These are phyloP conservation scores for Hycleus cichorii DNA, from an alignment of 1,140 invertebrate genomes.

Conservation along the genomic window DNA sequence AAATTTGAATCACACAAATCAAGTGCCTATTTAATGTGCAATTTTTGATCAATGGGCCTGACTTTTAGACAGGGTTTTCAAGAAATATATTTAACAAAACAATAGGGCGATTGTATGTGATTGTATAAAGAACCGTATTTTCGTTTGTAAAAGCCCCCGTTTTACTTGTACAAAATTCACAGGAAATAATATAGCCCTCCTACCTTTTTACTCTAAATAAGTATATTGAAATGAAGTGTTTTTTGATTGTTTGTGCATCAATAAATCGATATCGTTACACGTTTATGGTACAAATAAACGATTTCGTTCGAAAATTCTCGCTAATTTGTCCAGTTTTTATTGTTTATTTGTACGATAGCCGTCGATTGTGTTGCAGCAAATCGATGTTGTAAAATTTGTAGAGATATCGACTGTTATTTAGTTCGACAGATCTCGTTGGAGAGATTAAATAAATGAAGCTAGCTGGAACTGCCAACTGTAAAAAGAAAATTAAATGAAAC, in stretches of 20 bases:
- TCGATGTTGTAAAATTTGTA: conserved; percentile 13
- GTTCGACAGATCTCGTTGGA: conserved; percentile 28
- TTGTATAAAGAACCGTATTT: too few species aligned
- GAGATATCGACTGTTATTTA: conserved; percentile 17
- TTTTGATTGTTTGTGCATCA: conserved; percentile 11
- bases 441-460: conserved; percentile 30
- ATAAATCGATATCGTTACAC: conserved; percentile 8
- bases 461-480: conserved; percentile 41
- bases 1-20: conserved; percentile 21
- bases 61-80: conserved; percentile 38
- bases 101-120: too few species aligned
- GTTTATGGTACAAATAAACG: neutral
- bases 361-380: conserved; percentile 2
- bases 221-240: neutral
- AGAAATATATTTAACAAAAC: conserved; percentile 19
- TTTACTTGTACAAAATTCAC: too few species aligned
- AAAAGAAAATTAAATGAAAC: conserved; percentile 33
- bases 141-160: too few species aligned
- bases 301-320: too few species aligned
- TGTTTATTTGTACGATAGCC: too few species aligned
- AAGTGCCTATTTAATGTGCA: conserved; percentile 40
- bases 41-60: conserved; percentile 37
- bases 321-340: too few species aligned
- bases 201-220: too few species aligned
- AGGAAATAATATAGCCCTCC: too few species aligned